Percentiles rank a stretch among this genome's conserved stretches.
phyloP scores from a whole-genome alignment of 2,113 vertebrate genomes.

The Nymphicus hollandicus region DNA sequence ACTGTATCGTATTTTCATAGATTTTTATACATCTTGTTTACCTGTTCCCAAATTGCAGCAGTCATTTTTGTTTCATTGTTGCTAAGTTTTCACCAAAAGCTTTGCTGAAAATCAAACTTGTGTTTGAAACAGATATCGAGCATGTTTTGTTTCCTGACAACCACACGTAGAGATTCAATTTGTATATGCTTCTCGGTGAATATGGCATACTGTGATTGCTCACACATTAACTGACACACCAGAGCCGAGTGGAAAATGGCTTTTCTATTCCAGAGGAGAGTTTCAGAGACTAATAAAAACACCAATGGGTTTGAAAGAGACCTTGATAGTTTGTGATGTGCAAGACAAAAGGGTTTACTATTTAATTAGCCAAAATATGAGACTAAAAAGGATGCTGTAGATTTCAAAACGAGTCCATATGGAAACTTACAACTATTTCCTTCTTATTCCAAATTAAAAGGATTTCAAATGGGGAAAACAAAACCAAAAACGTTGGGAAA shows the following conservation, averaged over 20 bases:
- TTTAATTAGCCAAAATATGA: not conserved
- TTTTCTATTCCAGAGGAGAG: not conserved
- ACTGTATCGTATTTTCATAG: not conserved
- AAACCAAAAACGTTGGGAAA: not conserved
- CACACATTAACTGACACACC: slow-evolving; percentile 39
- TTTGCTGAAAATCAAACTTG: slow-evolving; percentile 17
- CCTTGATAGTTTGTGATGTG: not conserved
- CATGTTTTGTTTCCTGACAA: slow-evolving; percentile 59
- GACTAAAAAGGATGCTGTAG: not conserved
- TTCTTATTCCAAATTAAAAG: not conserved
- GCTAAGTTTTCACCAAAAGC: slow-evolving; percentile 1
- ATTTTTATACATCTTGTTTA: slow-evolving; percentile 8
- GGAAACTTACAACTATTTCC: not conserved
- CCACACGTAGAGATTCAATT: slow-evolving; percentile 57
- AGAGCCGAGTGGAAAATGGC: not conserved
- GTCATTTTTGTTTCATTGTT: not conserved
- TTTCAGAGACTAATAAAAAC: not conserved
- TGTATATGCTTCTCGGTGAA: not conserved
- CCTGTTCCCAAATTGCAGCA: not conserved
- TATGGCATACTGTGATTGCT: slow-evolving; percentile 40
- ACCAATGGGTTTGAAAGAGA: not conserved
- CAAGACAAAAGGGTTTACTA: not conserved
- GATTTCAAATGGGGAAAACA: not conserved
- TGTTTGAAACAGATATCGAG: slow-evolving; percentile 29
- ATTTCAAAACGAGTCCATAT: not conserved